Evolutionary conservation across 1,140 invertebrate genomes (phyloP).

Genomic region (Coenobita brevimanus): DNA sequence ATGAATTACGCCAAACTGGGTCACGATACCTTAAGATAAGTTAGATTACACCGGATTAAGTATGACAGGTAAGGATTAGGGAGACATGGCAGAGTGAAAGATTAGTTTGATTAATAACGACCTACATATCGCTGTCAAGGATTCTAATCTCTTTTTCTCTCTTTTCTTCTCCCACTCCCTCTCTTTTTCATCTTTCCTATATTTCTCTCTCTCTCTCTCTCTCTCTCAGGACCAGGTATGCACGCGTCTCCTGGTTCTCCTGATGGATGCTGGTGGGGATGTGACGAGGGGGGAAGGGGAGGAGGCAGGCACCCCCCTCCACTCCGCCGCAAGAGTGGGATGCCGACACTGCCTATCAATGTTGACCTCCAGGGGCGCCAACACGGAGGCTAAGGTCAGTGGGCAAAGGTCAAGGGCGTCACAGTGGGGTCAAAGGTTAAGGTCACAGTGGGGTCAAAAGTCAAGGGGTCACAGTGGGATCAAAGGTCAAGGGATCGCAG

Average conservation of each 20-base stretch:
- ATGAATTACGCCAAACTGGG: no score
- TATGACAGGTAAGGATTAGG: no score
- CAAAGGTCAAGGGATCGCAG: not conserved
- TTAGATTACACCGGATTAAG: no score
- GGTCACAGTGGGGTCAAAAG: not conserved
- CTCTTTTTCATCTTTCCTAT: no score
- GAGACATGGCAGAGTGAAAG: no score
- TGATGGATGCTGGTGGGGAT: constrained; percentile 56
- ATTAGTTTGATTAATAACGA: no score
- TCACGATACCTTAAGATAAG: no score
- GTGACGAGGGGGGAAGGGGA: not conserved
- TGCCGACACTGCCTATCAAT: constrained; percentile 38
- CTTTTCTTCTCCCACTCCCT: no score
- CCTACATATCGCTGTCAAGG: no score
- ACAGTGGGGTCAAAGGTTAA: not conserved
- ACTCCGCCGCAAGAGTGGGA: constrained; percentile 46
- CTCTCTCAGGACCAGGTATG: not conserved
- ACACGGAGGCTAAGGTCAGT: constrained; percentile 48
- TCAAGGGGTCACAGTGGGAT: not conserved
- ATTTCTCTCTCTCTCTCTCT: not conserved
- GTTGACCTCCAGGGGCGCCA: constrained; percentile 15
- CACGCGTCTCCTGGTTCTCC: constrained; percentile 14
- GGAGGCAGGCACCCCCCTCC: constrained; percentile 26
- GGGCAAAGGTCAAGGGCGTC: no score
- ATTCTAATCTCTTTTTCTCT: no score